These are phyloP conservation scores for Aplidium turbinatum DNA, from an alignment of 23 tunicate species.

Conservation along the genomic window DNA sequence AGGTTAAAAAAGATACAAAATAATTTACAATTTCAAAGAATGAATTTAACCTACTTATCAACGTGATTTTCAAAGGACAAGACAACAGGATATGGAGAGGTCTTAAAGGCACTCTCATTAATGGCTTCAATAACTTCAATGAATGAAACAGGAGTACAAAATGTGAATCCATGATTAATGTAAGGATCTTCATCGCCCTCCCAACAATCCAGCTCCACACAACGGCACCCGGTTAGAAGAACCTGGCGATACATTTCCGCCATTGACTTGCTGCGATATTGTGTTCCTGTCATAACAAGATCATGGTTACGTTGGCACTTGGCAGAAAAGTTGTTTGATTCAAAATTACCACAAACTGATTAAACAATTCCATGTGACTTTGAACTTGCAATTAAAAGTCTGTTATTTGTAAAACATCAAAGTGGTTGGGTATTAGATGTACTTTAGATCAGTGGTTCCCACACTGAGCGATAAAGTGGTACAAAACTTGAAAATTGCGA, in stretches of 20 bases:
- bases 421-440: no score
- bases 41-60: constrained; percentile 59
- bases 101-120: constrained; percentile 85
- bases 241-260: constrained; percentile 96
- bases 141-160: constrained; percentile 79
- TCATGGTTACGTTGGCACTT: no score
- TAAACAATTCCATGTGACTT: no score
- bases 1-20: no score
- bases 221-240: constrained; percentile 85
- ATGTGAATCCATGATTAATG: constrained; percentile 87
- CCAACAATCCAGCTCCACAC: constrained; percentile 96
- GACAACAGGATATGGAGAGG: constrained; percentile 84
- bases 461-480: no score
- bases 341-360: no score
- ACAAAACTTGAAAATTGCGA: no score
- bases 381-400: no score
- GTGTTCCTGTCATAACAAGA: constrained; percentile 50
- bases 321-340: no score
- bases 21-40: no score
- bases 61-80: constrained; percentile 91
- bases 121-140: constrained; percentile 91
- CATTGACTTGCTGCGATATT: constrained; percentile 63
- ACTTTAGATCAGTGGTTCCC: no score
- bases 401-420: no score
- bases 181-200: constrained; percentile 74